phyloP scores from a whole-genome alignment of 2,797 vertebrate genomes.

The Pangasius macronema region DNA sequence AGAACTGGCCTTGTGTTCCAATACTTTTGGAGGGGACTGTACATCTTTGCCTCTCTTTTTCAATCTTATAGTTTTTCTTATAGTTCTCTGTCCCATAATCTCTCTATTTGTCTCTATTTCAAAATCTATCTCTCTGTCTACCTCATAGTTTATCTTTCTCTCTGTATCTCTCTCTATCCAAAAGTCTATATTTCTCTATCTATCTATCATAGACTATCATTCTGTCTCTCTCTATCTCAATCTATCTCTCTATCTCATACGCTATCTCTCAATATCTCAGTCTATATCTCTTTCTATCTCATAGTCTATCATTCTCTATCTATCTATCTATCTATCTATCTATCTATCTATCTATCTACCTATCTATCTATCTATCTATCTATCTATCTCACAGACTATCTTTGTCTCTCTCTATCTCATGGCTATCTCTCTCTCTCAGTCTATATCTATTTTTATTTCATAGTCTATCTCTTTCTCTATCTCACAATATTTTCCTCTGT shows the following conservation, averaged over 20 bases:
- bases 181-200: too few relatives aligned
- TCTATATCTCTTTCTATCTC: not conserved
- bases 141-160: too few relatives aligned
- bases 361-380: not conserved
- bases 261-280: not conserved
- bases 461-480: not conserved
- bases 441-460: not conserved
- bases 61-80: too few relatives aligned
- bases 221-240: too few relatives aligned
- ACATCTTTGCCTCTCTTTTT: constrained; percentile 55
- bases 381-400: not conserved
- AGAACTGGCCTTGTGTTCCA: too few relatives aligned
- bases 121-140: too few relatives aligned
- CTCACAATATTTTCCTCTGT: not conserved
- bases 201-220: too few relatives aligned
- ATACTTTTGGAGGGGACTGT: too few relatives aligned
- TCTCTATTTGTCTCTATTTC: too few relatives aligned
- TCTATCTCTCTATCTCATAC: not conserved
- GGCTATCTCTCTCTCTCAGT: not conserved
- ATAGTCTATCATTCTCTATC: not conserved
- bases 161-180: too few relatives aligned
- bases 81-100: not conserved
- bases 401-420: too few relatives aligned
- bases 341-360: too few relatives aligned
- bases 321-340: not conserved